phyloP scores from a whole-genome alignment of 2,888 invertebrate species.

The Disparrhopalites patrizii region DNA sequence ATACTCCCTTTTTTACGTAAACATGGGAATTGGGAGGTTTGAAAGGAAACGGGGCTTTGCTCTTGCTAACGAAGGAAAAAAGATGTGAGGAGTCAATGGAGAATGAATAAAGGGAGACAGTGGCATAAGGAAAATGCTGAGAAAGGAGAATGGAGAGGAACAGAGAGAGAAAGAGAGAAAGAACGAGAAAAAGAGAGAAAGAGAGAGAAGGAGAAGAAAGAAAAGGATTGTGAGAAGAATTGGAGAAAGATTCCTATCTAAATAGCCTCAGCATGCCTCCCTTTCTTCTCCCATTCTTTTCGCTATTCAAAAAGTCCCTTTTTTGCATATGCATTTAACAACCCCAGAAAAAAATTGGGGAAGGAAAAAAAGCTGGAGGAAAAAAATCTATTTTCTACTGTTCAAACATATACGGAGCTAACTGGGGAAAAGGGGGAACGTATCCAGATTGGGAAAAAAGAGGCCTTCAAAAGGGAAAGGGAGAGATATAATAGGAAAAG shows the following conservation, averaged over 20 bases:
- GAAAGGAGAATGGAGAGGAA: no score
- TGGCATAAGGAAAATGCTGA: no score
- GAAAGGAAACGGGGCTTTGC: no score
- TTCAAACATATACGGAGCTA: background rate
- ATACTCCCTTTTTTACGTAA: no score
- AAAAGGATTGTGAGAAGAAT: no score
- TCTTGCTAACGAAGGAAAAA: background rate
- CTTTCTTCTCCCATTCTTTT: background rate
- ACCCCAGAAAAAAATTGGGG: background rate
- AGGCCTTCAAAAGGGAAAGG: conserved; percentile 11
- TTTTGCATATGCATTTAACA: no score
- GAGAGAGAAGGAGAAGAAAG: background rate
- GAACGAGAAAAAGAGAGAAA: background rate
- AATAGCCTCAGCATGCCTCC: conserved; percentile 4
- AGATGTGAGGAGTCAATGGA: conserved; percentile 1
- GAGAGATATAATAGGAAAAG: background rate
- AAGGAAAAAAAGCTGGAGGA: background rate
- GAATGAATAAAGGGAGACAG: background rate
- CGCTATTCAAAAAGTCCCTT: background rate
- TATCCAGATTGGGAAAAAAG: conserved; percentile 7
- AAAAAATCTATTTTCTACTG: background rate
- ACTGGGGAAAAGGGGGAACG: conserved; percentile 6
- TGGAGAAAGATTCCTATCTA: conserved; percentile 17
- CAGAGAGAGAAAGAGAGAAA: background rate
- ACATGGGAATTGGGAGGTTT: no score